Percentiles rank a stretch among this genome's conserved stretches.
Evolutionary conservation across 2,113 vertebrate species (phyloP).

Genomic region (Sebastes fasciatus): DNA sequence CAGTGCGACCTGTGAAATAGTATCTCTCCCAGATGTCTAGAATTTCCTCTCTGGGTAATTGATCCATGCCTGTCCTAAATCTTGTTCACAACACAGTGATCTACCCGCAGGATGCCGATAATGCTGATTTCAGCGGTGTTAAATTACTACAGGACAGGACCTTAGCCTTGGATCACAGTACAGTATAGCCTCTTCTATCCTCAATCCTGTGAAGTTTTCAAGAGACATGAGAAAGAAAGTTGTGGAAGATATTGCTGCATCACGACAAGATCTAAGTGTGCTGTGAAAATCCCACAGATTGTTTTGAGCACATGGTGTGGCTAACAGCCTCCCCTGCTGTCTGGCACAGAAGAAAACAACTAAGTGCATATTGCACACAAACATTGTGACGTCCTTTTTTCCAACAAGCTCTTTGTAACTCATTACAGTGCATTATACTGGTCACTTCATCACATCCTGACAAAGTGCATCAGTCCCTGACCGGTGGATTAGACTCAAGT

Average conservation of each 20-base stretch:
- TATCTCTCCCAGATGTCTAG: conserved; percentile 50
- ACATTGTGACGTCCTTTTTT: conserved; percentile 4
- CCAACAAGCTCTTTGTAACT: not conserved
- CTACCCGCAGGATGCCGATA: conserved; percentile 37
- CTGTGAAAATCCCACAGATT: conserved; percentile 40
- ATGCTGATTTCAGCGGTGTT: conserved; percentile 62
- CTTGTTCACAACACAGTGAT: conserved; percentile 59
- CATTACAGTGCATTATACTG: conserved; percentile 3
- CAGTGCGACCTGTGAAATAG: conserved; percentile 13
- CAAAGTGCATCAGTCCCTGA: conserved; percentile 33
- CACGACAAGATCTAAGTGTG: conserved; percentile 24
- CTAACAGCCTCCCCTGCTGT: conserved; percentile 6
- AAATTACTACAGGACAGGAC: conserved; percentile 49
- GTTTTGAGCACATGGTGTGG: conserved; percentile 43
- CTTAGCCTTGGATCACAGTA: conserved; percentile 19
- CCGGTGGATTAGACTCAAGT: conserved; percentile 35
- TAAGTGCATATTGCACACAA: conserved; percentile 22
- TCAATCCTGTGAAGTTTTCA: conserved; percentile 17
- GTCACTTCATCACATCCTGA: conserved; percentile 28
- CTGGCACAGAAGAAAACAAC: conserved; percentile 40
- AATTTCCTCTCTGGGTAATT: conserved; percentile 53
- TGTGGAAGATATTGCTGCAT: conserved; percentile 38
- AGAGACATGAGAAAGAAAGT: not conserved
- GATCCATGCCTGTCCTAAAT: conserved; percentile 61
- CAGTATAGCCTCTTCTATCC: conserved; percentile 10